Evolutionary conservation across 2,888 invertebrate genomes (phyloP).

Genomic region (Meghimatium bilineatum): DNA sequence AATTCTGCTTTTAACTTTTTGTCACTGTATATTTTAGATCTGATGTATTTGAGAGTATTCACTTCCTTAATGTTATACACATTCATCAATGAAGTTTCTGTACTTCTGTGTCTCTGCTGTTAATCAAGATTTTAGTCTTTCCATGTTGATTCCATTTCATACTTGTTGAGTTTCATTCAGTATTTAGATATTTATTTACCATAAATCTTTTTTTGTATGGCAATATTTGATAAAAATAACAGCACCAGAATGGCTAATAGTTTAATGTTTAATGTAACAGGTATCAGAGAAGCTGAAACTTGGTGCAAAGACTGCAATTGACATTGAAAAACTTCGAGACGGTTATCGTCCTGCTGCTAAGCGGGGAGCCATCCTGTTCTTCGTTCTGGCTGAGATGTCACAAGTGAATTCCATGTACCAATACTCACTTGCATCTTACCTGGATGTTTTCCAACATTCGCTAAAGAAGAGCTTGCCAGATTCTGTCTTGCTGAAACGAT

Average conservation of each 20-base stretch:
- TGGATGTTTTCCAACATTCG: slow-evolving; percentile 89
- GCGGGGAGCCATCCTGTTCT: slow-evolving; percentile 92
- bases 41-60: no score
- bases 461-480: slow-evolving; percentile 90
- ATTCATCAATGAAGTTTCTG: no score
- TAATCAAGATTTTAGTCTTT: no score
- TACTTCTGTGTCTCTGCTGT: no score
- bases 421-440: slow-evolving; percentile 89
- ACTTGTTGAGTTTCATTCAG: neutral
- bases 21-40: no score
- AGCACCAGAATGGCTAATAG: neutral
- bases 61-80: no score
- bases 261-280: slow-evolving; percentile 69
- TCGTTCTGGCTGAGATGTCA: slow-evolving; percentile 93
- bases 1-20: no score
- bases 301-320: slow-evolving; percentile 85
- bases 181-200: neutral
- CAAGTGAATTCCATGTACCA: slow-evolving; percentile 94
- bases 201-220: no score
- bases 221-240: no score
- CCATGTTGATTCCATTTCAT: neutral
- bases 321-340: slow-evolving; percentile 89
- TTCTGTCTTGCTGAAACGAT: slow-evolving; percentile 84
- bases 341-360: slow-evolving; percentile 91
- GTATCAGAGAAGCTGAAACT: slow-evolving; percentile 86